Conservation (phyloP, 2,113 vertebrate species). For the Megalops atlanticus region DNA sequence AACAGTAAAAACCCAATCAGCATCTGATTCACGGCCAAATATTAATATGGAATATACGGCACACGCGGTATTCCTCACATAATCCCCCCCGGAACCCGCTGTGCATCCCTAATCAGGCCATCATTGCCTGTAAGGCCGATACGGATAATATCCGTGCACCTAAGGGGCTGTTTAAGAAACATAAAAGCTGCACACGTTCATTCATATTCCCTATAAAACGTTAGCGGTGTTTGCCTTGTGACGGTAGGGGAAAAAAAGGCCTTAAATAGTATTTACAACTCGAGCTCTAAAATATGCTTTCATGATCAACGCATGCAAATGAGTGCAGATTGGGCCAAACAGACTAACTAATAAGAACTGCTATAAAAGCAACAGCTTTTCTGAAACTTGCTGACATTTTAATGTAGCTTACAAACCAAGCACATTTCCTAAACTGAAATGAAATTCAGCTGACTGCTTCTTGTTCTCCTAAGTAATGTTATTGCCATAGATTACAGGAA, state of each 20-base stretch:
- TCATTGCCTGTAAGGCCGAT: slow-evolving; percentile 67
- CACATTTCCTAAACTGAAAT: background rate
- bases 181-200: slow-evolving; percentile 73
- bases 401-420: background rate
- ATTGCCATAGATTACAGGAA: background rate
- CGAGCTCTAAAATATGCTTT: slow-evolving; percentile 69
- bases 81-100: slow-evolving; percentile 15
- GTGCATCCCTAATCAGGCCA: slow-evolving; percentile 60
- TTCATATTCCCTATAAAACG: slow-evolving; percentile 69
- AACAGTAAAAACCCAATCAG: slow-evolving; percentile 42
- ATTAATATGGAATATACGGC: slow-evolving; percentile 50
- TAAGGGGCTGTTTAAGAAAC: slow-evolving; percentile 73
- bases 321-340: slow-evolving; percentile 58
- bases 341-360: slow-evolving; percentile 17
- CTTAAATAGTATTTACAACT: slow-evolving; percentile 65
- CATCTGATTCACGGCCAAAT: slow-evolving; percentile 60
- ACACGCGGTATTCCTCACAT: slow-evolving; percentile 27
- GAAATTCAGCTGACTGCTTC: background rate
- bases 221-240: slow-evolving; percentile 44
- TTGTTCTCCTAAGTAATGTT: background rate
- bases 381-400: background rate
- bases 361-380: slow-evolving; percentile 26
- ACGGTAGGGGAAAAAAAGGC: slow-evolving; percentile 61
- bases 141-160: slow-evolving; percentile 65
- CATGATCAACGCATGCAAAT: slow-evolving; percentile 63